These are phyloP conservation scores for Scaptomyza graminum DNA, from an alignment of 1,140 invertebrate genomes.

Conservation along the genomic window DNA sequence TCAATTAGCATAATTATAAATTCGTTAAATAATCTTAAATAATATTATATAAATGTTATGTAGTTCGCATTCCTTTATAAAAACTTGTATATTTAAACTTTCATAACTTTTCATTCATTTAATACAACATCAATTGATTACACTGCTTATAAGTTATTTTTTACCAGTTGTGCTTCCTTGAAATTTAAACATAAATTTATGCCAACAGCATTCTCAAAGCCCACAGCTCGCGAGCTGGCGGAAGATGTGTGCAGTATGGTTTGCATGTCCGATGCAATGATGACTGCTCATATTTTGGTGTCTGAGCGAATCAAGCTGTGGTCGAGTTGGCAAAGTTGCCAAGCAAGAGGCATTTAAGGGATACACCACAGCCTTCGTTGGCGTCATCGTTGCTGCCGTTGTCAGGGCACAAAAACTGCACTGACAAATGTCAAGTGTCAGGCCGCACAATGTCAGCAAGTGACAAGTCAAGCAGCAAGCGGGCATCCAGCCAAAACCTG, in stretches of 20 bases:
- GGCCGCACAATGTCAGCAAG: constrained; percentile 61
- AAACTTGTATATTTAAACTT: too few relatives aligned
- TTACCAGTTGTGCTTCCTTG: not conserved
- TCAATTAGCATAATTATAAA: too few relatives aligned
- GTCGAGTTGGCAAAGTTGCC: constrained; percentile 8
- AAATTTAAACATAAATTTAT: constrained; percentile 17
- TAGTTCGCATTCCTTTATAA: too few relatives aligned
- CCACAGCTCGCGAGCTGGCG: not conserved
- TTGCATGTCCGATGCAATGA: constrained; percentile 39
- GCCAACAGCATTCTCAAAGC: constrained; percentile 18
- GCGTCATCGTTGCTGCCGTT: not conserved
- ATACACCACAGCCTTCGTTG: not conserved
- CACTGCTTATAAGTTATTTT: not conserved
- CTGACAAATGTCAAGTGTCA: constrained; percentile 64
- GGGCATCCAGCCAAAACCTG: constrained; percentile 59
- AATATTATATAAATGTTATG: too few relatives aligned
- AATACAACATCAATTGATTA: not conserved
- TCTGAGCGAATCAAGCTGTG: constrained; percentile 13
- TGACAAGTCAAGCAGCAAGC: constrained; percentile 59
- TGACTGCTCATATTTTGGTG: constrained; percentile 40
- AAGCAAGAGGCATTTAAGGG: constrained; percentile 17
- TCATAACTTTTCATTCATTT: not conserved
- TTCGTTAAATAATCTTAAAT: too few relatives aligned
- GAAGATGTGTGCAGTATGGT: constrained; percentile 18
- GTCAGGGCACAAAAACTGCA: constrained; percentile 37